Evolutionary conservation across 2,113 vertebrate genomes (phyloP), one percentile per base, ranked within the genome.

Genomic region (Ciconia boyciana): DNA sequence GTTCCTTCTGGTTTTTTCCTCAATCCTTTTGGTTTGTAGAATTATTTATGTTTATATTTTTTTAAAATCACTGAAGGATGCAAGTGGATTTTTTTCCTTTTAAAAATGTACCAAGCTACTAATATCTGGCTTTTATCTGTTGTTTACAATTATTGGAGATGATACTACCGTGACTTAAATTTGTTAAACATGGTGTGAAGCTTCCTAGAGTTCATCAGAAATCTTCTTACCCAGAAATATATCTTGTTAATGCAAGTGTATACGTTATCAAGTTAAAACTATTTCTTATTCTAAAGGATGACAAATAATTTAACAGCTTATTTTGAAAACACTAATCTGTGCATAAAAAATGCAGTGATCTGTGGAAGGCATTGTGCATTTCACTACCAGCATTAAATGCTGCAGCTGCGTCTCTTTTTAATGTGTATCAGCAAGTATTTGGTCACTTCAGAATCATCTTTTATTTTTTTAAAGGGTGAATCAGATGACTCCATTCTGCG

Each of bases 401-500:
- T 66, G 88, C 93, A 94, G 84, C 90, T 95, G 75, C 46, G 18
- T 84, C 43, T 32, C 61, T 55, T 39, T 52, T 51, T 31, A 21
- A 19, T 7, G 11, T 14, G 4, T 70, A 12, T 74, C 57, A 68
- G 43, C 60, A 66, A 8, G 60, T 66, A 46, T 16, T 66, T 71
- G 72, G 43, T 83, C 43, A 74, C 48, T 85, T 79, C 18, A 31
- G n/a, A 87, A 39, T 68, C 26, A 20, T 52, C 61, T 62, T 16
- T 32, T 6, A 46, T 34, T 61, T 34, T 49, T 52, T 72, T 83
- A 25, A 83, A 98, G 97, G 99, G 99, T 4, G 99, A 99, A 96
- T 99, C 99, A 7, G 99, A 99, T 28, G 99, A 99, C 89, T 99
- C 99, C 95, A 98, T 99, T 87, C 98, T 99, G 61, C 99, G 99